Conservation (phyloP, 2,113 vertebrate genomes). For the Stigmatopora argus region DNA sequence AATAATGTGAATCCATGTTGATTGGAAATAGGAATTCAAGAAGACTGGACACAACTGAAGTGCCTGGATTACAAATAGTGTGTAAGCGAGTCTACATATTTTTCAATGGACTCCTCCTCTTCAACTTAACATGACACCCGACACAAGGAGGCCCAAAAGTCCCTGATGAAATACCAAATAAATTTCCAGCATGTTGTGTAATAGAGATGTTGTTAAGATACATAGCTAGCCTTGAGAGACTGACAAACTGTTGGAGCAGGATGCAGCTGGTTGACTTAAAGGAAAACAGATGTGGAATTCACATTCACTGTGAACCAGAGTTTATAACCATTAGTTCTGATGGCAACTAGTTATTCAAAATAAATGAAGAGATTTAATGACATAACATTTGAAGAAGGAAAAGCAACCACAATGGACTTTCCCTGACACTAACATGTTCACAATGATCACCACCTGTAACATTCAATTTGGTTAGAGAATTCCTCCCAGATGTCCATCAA, state of each 20-base stretch:
- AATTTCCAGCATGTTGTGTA: neutral
- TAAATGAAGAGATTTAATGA: too few species aligned
- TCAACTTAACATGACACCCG: neutral
- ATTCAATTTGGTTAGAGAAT: too few species aligned
- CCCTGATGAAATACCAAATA: neutral
- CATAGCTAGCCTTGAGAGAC: neutral
- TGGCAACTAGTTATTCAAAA: neutral
- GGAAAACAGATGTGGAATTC: neutral
- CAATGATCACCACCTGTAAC: too few species aligned
- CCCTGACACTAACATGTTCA: too few species aligned
- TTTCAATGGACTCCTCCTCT: slow-evolving; percentile 28
- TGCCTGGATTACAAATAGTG: neutral
- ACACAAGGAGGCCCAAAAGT: neutral
- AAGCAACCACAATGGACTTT: too few species aligned
- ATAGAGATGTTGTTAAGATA: neutral
- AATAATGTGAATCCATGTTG: slow-evolving; percentile 32
- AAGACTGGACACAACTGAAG: neutral
- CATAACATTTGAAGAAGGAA: too few species aligned
- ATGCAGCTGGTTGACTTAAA: neutral
- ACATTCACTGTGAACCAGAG: neutral
- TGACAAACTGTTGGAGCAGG: neutral
- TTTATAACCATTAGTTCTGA: neutral
- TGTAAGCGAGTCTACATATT: neutral
- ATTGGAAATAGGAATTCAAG: neutral
- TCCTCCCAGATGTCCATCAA: too few species aligned